These are phyloP conservation scores for Redunca redunca DNA, from an alignment of 2,113 vertebrate genomes.

Conservation along the genomic window DNA sequence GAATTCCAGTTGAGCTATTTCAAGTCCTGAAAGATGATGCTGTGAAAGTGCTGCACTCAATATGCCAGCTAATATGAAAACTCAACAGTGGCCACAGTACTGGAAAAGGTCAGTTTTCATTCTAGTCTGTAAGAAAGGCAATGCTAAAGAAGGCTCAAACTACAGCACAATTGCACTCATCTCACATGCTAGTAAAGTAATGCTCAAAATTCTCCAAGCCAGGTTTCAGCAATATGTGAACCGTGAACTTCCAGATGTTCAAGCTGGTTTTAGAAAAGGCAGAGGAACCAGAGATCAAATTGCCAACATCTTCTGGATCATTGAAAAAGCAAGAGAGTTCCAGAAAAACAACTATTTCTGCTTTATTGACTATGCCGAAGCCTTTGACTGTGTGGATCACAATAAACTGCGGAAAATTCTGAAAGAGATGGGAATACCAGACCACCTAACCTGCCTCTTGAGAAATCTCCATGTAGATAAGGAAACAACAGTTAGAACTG, in stretches of 20 bases:
- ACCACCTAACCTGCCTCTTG: not conserved
- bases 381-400: not conserved
- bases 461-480: not conserved
- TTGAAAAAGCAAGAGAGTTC: rapidly evolving
- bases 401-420: not conserved
- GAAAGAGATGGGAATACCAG: not conserved
- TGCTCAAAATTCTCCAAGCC: not conserved
- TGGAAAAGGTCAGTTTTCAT: not conserved
- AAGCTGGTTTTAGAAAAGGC: not conserved
- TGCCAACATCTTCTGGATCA: not conserved
- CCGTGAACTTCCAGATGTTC: rapidly evolving
- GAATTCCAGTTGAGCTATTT: not conserved
- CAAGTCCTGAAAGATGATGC: not conserved
- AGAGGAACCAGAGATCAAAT: not conserved
- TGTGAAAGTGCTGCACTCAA: not conserved
- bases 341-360: not conserved
- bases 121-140: not conserved
- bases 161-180: not conserved
- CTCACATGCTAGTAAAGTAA: not conserved
- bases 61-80: not conserved
- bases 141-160: not conserved
- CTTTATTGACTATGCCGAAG: not conserved
- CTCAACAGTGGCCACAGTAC: not conserved
- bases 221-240: not conserved
- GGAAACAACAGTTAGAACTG: not conserved